Conservation (phyloP, 2,113 vertebrate species). For the Oriolus oriolus region DNA sequence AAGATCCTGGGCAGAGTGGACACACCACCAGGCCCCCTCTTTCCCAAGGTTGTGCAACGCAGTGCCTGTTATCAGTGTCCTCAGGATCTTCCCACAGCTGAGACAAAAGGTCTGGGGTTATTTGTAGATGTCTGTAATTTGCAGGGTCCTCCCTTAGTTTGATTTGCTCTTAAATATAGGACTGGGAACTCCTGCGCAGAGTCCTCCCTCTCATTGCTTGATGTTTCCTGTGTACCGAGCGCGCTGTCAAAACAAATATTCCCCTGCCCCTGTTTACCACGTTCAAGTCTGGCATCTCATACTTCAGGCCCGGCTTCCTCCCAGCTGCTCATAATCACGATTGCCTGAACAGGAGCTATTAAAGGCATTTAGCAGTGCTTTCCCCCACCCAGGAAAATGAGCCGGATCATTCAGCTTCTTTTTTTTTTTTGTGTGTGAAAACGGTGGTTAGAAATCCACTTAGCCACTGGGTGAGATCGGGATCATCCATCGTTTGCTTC, state of each 20-base stretch:
- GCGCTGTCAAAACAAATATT: constrained; percentile 42
- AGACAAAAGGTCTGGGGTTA: constrained; percentile 51
- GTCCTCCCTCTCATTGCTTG: background rate
- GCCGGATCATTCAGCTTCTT: background rate
- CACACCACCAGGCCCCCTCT: background rate
- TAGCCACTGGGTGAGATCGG: background rate
- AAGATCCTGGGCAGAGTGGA: background rate
- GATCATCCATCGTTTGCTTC: constrained; percentile 27
- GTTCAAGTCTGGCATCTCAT: background rate
- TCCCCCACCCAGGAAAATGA: background rate
- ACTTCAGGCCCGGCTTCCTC: background rate
- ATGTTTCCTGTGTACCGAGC: constrained; percentile 23
- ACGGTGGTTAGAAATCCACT: background rate
- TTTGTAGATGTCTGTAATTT: constrained; percentile 59
- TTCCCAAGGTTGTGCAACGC: background rate
- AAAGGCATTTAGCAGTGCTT: background rate
- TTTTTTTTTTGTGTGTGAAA: background rate
- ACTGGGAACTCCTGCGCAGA: background rate
- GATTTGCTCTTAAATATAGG: constrained; percentile 66
- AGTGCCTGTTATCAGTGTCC: background rate
- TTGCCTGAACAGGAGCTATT: background rate
- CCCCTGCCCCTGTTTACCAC: constrained; percentile 37
- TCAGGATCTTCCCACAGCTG: constrained; percentile 34
- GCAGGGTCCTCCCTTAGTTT: constrained; percentile 57
- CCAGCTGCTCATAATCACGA: background rate